Conservation (phyloP, 2,888 invertebrate genomes). For the Lordiphosa fenestrarum region DNA sequence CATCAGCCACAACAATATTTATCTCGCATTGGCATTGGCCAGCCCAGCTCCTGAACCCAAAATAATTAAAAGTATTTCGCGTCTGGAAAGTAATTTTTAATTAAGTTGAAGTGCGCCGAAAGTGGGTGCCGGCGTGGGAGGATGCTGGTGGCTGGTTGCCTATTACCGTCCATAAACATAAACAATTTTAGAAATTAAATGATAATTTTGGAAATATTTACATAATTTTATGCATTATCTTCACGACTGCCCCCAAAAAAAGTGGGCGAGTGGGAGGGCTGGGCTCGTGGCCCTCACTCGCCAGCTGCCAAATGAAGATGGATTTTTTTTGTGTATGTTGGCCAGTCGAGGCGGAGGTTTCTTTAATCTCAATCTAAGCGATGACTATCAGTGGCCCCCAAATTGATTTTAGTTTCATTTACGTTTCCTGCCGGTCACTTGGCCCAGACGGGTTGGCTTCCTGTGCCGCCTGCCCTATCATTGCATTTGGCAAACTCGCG, state of each 20-base stretch:
- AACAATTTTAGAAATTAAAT: slow-evolving; percentile 71
- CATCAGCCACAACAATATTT: slow-evolving; percentile 11
- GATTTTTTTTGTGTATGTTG: slow-evolving; percentile 13
- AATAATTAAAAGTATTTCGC: slow-evolving; percentile 74
- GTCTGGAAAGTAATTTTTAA: slow-evolving; percentile 74
- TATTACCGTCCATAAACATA: slow-evolving; percentile 70
- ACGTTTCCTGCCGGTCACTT: slow-evolving; percentile 55
- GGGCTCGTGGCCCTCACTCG: slow-evolving; percentile 23
- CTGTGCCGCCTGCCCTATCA: slow-evolving; percentile 16
- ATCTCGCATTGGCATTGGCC: slow-evolving; percentile 11
- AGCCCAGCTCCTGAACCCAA: slow-evolving; percentile 58
- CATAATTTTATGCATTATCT: slow-evolving; percentile 71
- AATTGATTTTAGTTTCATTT: slow-evolving; percentile 73
- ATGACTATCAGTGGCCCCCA: slow-evolving; percentile 60
- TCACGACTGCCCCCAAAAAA: slow-evolving; percentile 20
- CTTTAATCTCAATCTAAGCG: slow-evolving; percentile 57
- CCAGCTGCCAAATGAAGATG: slow-evolving; percentile 41
- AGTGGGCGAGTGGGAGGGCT: neutral
- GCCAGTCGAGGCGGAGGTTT: slow-evolving; percentile 12
- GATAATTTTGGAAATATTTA: slow-evolving; percentile 67
- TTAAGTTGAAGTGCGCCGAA: slow-evolving; percentile 70
- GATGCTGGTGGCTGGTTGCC: slow-evolving; percentile 47
- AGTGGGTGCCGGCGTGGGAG: slow-evolving; percentile 25
- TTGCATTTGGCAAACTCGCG: slow-evolving; percentile 56
- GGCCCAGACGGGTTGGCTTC: slow-evolving; percentile 4